Conservation (phyloP, 2,113 vertebrate species). For the Oreochromis tanganicae region DNA sequence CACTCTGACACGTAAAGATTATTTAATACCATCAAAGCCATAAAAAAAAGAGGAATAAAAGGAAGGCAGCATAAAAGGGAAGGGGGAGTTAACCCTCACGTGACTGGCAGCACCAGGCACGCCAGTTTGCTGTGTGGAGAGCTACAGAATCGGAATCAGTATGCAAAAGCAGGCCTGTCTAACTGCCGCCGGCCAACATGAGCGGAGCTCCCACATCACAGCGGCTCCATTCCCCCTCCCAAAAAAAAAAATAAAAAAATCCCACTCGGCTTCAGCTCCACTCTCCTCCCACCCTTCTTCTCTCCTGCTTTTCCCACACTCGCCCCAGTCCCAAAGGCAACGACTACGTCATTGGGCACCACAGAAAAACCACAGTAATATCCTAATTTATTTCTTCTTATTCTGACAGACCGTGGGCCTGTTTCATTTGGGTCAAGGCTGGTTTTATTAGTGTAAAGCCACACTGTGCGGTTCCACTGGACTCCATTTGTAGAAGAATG, state of each 20-base stretch:
- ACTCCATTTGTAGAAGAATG: not conserved
- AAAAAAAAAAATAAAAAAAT: constrained; percentile 36
- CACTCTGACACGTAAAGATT: constrained; percentile 74
- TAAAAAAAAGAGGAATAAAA: constrained; percentile 60
- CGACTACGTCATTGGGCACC: constrained; percentile 56
- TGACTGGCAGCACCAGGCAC: not conserved
- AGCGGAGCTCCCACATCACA: constrained; percentile 59
- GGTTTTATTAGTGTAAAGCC: constrained; percentile 37
- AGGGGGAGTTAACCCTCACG: constrained; percentile 31
- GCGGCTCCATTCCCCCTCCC: constrained; percentile 35
- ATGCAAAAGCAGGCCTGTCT: constrained; percentile 41
- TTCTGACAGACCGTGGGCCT: constrained; percentile 41
- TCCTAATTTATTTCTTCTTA: constrained; percentile 61
- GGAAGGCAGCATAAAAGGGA: constrained; percentile 5
- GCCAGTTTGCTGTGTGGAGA: not conserved
- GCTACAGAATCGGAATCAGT: constrained; percentile 34
- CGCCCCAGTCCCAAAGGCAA: constrained; percentile 58
- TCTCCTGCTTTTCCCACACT: constrained; percentile 72
- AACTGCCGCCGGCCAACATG: constrained; percentile 27
- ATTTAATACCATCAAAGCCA: constrained; percentile 78
- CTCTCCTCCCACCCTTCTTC: constrained; percentile 63
- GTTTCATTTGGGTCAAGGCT: constrained; percentile 51
- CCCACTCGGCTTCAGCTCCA: constrained; percentile 31
- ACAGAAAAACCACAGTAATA: constrained; percentile 67
- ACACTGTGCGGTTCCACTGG: constrained; percentile 2